Evolutionary conservation across 2,113 vertebrate genomes (phyloP), one percentile per base, ranked within the genome.

Genomic region (Pica pica): DNA sequence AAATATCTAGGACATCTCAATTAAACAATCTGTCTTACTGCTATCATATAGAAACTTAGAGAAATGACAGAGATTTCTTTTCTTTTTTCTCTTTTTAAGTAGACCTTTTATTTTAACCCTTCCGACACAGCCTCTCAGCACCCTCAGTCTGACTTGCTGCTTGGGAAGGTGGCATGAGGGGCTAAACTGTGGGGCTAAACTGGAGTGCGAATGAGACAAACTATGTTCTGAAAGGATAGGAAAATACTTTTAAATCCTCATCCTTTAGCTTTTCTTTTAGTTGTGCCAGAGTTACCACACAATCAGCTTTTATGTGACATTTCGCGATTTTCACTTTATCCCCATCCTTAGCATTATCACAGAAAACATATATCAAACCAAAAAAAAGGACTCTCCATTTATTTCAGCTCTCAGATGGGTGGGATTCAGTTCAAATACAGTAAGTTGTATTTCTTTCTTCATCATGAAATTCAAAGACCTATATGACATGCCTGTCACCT

Each of bases 71-170:
- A 16, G 12, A 13, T 35, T 65, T 49, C 0, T 64, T 80, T 83
- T 15, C 0, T 50, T 35, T 31, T 24, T 4, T 31, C 0, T 50
- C 16, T 22, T 18, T 50, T 35, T 2, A 28, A 69, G 20, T 5
- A 20, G 28, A 33, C 21, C 4, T 73, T 79, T 75, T 9, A 39
- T 63, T 87, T 84, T 22, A 55, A 16, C 7, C 13, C 5, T 52
- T 37, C 47, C 16, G 42, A 63, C 17, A 7, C 16, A 49, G 27
- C 23, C 20, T 44, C 31, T 50, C 71, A 86, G 26, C n/a, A 55
- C 5, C 7, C 13, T 26, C 0, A 0, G 31, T 13, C 26, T 75
- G 61, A 17, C 26, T 60, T 35, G 19, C 46, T 70, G 22, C 26
- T 23, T 39, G 24, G 44, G 22, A 17, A 76, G 22, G 14, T 33